Evolutionary conservation across 2,113 vertebrate genomes (phyloP), one percentile per base, ranked within the genome.

Genomic region (Strigops habroptila): DNA sequence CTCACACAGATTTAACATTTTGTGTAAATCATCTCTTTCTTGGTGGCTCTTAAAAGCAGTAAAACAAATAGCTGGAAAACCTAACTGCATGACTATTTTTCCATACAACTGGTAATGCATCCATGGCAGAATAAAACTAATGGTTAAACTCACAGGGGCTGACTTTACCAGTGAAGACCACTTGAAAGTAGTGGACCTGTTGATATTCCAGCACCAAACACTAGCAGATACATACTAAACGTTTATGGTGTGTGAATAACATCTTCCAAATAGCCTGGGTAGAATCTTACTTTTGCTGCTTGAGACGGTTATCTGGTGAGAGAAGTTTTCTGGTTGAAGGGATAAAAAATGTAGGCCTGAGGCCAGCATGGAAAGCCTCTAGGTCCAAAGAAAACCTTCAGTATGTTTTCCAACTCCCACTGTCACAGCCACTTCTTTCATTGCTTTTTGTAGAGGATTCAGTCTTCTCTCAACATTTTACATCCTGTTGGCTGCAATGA

Each of bases 311-410:
- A 64, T 89, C 41, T 89, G 48, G 33, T 60, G 30, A 95, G 16
- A 96, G n/a, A 71, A 33, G 9, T 64, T 94, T 93, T 53, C 68
- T 68, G 7, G 46, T 46, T 78, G 77, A 86, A 78, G 43, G 65
- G 8, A 64, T 63, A 64, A 89, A 96, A 86, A 84, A 41, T 57
- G 39, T 79, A 84, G 83, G 48, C 65, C 43, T 51, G 60, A 93
- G 51, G 51, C 77, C 86, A 95, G 57, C 48, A 71, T 49, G 77
- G 89, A 84, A 95, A 82, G 27, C 33, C 81, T 89, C 86, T 86
- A 49, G 12, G 30, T 96, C 92, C 94, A 97, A 95, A 78, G 57
- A 91, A 95, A 93, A 84, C 84, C 65, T 88, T 79, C 65, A 52
- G 39, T 24, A 91, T 91, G 43, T 91, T 96, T 95, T 87, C 60